phyloP scores from a whole-genome alignment of 2,797 vertebrate species.

The Micropoecilia bifurca region DNA sequence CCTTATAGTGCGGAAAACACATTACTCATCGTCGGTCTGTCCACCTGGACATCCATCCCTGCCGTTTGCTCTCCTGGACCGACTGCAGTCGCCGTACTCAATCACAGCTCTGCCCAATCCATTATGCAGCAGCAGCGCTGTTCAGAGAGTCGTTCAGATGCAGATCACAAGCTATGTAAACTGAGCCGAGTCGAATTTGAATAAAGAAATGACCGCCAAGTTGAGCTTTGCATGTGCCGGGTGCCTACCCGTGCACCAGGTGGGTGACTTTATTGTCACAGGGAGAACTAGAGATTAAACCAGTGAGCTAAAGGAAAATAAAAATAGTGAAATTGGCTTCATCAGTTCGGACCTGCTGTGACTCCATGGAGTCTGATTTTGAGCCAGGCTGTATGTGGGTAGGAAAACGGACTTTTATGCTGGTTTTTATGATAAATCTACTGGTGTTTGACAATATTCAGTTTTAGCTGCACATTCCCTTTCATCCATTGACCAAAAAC shows the following conservation, averaged over 20 bases:
- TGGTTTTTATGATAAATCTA: not conserved
- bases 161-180: constrained; percentile 16
- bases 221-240: constrained; percentile 58
- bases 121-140: constrained; percentile 2
- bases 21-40: not conserved
- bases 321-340: not conserved
- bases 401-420: constrained; percentile 28
- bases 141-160: not conserved
- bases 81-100: not conserved
- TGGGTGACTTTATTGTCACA: constrained; percentile 9
- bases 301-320: constrained; percentile 7
- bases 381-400: constrained; percentile 65
- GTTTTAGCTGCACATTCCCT: not conserved
- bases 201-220: constrained; percentile 65
- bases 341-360: not conserved
- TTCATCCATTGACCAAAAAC: not conserved
- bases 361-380: constrained; percentile 44
- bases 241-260: constrained; percentile 1
- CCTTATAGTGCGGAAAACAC: too few species aligned
- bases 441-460: not conserved
- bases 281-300: not conserved
- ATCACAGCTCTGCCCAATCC: not conserved
- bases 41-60: not conserved
- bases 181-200: constrained; percentile 59
- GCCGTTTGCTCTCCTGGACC: not conserved